Percentiles rank a stretch among this genome's conserved stretches.
phyloP scores from a whole-genome alignment of 2,113 vertebrate species.

The Pristiophorus japonicus region DNA sequence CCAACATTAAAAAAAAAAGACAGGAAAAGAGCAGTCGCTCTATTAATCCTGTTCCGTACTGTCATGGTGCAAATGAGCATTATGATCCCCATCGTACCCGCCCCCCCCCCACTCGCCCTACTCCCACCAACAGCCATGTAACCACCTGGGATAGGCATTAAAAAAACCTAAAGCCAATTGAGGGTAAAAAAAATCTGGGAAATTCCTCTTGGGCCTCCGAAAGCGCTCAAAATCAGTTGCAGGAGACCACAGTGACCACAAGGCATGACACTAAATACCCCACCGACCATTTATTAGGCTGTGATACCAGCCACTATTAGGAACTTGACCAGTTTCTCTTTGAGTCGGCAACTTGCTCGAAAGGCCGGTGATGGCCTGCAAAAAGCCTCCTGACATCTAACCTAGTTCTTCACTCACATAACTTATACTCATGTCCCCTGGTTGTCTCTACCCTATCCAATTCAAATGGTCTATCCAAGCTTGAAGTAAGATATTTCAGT shows the following conservation, averaged over 20 bases:
- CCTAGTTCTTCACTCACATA: background rate
- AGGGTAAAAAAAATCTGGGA: background rate
- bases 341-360: background rate
- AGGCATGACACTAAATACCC: background rate
- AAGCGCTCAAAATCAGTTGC: background rate
- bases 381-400: background rate
- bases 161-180: background rate
- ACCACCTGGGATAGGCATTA: background rate
- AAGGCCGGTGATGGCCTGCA: background rate
- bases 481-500: background rate
- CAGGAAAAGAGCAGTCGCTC: background rate
- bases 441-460: background rate
- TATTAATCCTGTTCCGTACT: background rate
- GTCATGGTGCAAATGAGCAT: background rate
- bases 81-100: background rate
- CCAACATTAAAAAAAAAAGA: background rate
- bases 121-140: too few species aligned
- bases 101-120: background rate
- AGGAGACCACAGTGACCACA: background rate
- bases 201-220: too few species aligned
- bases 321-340: background rate
- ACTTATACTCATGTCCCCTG: background rate
- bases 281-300: background rate
- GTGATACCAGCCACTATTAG: background rate
- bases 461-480: background rate